Conservation (phyloP, 2,888 invertebrate genomes). For the Eretmocerus hayati region DNA sequence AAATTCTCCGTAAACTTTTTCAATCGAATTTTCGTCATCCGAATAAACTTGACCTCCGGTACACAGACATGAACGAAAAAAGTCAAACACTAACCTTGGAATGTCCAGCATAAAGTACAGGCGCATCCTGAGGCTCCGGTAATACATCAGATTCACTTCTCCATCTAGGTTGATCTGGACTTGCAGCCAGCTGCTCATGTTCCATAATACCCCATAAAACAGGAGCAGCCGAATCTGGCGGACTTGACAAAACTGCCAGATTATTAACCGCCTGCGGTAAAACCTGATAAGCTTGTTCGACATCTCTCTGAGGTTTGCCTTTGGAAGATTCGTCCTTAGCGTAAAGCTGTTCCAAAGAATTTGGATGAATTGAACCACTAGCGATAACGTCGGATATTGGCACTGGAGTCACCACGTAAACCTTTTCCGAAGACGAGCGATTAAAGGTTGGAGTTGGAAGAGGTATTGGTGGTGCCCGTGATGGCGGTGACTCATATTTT, state of each 20-base stretch:
- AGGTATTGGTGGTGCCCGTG: background rate
- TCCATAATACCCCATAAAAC: conserved; percentile 45
- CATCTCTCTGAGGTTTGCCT: conserved; percentile 29
- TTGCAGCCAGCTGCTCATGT: conserved; percentile 36
- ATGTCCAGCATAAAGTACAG: conserved; percentile 51
- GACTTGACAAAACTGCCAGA: conserved; percentile 39
- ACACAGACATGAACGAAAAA: too few relatives aligned
- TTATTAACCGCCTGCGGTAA: conserved; percentile 44
- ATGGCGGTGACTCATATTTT: background rate
- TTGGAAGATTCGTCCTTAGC: conserved; percentile 31
- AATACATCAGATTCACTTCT: conserved; percentile 18
- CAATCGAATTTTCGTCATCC: too few relatives aligned
- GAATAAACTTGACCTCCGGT: too few relatives aligned
- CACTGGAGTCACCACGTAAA: conserved; percentile 67
- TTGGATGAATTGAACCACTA: too few relatives aligned
- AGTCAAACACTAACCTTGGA: conserved; percentile 64
- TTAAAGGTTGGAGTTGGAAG: background rate
- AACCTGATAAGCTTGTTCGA: conserved; percentile 42
- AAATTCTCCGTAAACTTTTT: too few relatives aligned
- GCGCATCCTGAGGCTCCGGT: conserved; percentile 23
- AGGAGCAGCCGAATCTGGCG: conserved; percentile 35
- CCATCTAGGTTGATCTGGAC: conserved; percentile 17
- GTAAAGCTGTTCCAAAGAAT: conserved; percentile 36
- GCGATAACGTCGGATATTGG: too few relatives aligned
- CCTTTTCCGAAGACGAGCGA: conserved; percentile 10